phyloP scores from a whole-genome alignment of 2,113 vertebrate species.

The Danio rerio region DNA sequence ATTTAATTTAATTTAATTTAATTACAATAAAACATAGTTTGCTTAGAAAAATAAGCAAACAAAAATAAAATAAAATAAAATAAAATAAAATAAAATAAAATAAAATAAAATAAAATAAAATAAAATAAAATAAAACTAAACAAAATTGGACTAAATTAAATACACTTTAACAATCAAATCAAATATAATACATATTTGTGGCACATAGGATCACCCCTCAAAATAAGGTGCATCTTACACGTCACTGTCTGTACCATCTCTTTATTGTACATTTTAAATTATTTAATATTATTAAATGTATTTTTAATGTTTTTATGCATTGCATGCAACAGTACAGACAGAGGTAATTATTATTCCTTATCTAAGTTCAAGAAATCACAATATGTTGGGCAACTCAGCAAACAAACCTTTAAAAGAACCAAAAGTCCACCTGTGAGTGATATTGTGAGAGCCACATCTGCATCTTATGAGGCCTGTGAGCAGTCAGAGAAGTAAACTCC shows the following conservation, averaged over 20 bases:
- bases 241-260: too few species aligned
- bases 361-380: neutral
- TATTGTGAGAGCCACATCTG: constrained; percentile 18
- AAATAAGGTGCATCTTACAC: too few species aligned
- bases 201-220: too few species aligned
- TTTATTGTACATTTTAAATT: neutral
- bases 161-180: too few species aligned
- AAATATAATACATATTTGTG: too few species aligned
- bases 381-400: neutral
- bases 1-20: too few species aligned
- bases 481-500: neutral
- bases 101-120: neutral
- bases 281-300: neutral
- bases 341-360: neutral
- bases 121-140: too few species aligned
- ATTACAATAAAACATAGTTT: too few species aligned
- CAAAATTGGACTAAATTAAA: too few species aligned
- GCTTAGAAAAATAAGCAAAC: too few species aligned
- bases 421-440: constrained; percentile 20
- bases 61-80: too few species aligned
- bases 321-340: neutral
- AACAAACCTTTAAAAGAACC: neutral
- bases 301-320: neutral
- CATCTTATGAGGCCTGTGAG: neutral
- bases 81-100: neutral